Base-by-base conservation (phyloP, 2,888 invertebrate genomes). In the Peribatodes rhomboidaria region DNA sequence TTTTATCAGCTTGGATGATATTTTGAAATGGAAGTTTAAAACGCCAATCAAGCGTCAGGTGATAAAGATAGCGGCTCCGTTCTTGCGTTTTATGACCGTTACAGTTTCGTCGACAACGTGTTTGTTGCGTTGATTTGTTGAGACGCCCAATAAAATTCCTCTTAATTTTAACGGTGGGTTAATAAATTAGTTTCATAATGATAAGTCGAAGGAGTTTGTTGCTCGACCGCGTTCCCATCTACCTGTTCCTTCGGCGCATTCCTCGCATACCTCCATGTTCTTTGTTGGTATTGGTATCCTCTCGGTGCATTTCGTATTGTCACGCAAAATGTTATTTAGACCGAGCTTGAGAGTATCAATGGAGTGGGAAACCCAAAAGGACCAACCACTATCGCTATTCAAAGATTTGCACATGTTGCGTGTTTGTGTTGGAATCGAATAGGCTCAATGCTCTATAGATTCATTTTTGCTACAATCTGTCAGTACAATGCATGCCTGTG, bases 241-340 rank as follows among this genome's bases (percentile, higher is more conserved):
- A 82, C 82, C 80, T 81, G 82, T 72, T 59, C 70, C 71, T 58
- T 37, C 75, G 39, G 72, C 54, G 65, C 76, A 82, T 82, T 82
- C 82, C 74, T 68, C 58, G 70, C 71, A 81, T 82, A 74, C 73
- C 72, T 78, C 56, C 50, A 52, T 55, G 22, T 39, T 50, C 42
- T 61, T 66, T 65, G 65, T 63, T 47, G 37, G 52, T 46, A 50
- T 50, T 58, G 54, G 55, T 14, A 35, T 44, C 57, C 55, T 57
- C 56, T 58, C 47, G 16, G 20, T 53, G 44, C 41, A 56, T 50
- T 65, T 49, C 31, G 18, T 58, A 62, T 60, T 67, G 61, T 61
- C 61, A 59, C 16, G 46, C 54, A 61, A 56, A 59, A 60, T 49
- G 53, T 39, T 52, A 46, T 42, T 59, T 55, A 50, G 31, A 59